These are phyloP conservation scores for Chirona hameri DNA, from an alignment of 2,888 invertebrate genomes.

Conservation along the genomic window DNA sequence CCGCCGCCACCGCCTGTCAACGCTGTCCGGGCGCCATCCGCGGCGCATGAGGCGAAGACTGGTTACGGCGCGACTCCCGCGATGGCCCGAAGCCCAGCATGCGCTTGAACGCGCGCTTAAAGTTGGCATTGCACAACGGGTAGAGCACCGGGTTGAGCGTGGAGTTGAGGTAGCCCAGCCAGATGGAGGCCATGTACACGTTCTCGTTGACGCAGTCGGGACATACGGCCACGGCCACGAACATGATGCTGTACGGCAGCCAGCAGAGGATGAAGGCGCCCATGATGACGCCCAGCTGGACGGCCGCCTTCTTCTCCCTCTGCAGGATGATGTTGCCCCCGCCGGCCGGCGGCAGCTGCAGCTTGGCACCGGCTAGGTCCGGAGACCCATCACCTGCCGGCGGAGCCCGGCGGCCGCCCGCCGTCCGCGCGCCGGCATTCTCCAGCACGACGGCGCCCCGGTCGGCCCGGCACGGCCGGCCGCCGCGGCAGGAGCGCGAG, in stretches of 20 bases:
- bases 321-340: slow-evolving; percentile 38
- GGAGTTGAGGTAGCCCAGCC: slow-evolving; percentile 54
- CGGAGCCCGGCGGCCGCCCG: neutral
- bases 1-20: no score
- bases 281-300: slow-evolving; percentile 57
- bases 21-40: no score
- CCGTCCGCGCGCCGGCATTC: neutral
- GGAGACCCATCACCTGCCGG: neutral
- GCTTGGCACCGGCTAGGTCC: no score
- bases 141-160: slow-evolving; percentile 54
- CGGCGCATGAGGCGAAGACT: no score
- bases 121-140: slow-evolving; percentile 52
- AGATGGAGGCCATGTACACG: slow-evolving; percentile 50
- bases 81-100: slow-evolving; percentile 42
- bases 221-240: slow-evolving; percentile 55
- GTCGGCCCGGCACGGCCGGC: slow-evolving; percentile 24
- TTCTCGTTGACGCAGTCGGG: slow-evolving; percentile 48
- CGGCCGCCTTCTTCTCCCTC: slow-evolving; percentile 52
- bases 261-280: slow-evolving; percentile 58
- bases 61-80: no score
- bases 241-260: slow-evolving; percentile 58
- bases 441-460: slow-evolving; percentile 31
- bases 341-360: slow-evolving; percentile 25
- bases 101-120: slow-evolving; percentile 48
- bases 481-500: neutral